Evolutionary conservation across 2,113 vertebrate genomes (phyloP), one percentile per base, ranked within the genome.

Genomic region (Heliornis fulica): DNA sequence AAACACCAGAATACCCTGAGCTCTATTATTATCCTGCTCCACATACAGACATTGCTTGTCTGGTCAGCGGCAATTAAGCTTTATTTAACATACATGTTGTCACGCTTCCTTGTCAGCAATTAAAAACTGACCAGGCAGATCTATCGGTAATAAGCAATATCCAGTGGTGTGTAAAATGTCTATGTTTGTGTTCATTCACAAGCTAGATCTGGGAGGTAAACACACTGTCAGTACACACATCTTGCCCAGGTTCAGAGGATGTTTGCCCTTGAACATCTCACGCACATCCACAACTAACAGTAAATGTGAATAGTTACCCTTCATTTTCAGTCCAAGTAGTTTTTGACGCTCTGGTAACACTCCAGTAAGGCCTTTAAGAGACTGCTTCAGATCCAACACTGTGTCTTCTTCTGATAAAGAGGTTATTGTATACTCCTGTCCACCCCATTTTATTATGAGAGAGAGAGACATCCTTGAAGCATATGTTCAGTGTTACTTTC

Each of bases 381-480:
- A 99, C 91, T 99, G 99, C 69, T 99, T 99, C 83, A 99, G 98
- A 95, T 99, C 99, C 93, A 99, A 59, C 81, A 99, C 98, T 2
- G 99, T 99, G 94, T 99, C 99, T 78, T 99, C 99, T 97, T 99
- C 99, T 40, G 99, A 99, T 74, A 99, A 97, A 4, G 99, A 99
- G 65, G 98, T 99, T 97, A 99, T 99, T 5, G 98, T 98, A 98
- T 99, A 99, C 93, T 99, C 99, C 97, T 99, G 99, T 38, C 99
- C 99, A 70, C 99, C 99, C 99, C 99, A 99, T 96, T 99, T 99
- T 92, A 99, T 99, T 64, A 99, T 99, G 80, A 99, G 98, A 79
- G 99, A 99, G n/a, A 99, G 98, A 68, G 99, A 99, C 99, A 99
- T 99, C 97, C 94, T 97, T 97, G 86, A 88, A 97, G 96, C 98